Evolutionary conservation across 2,113 vertebrate species (phyloP), one percentile per base, ranked within the genome.

Genomic region (Hemibates koningsi): DNA sequence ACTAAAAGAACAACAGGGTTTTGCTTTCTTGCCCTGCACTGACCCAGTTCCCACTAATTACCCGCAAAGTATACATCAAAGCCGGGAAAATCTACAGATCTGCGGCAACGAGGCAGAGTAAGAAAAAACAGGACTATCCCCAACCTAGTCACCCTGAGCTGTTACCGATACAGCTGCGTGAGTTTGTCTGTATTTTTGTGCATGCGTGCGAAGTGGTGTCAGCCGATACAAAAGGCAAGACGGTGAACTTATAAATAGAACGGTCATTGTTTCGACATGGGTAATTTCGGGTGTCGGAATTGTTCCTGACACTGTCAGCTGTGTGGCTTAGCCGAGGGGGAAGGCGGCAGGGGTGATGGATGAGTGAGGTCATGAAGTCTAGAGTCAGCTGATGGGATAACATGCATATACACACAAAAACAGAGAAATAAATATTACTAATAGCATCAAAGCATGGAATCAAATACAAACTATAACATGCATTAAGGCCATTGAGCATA

Each of bases 31-130:
- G 93, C 92, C 95, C 94, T 85, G 81, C n/a, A 81, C 89, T 96
- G 96, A 96, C 95, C 96, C 90, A 96, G 93, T 95, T 96, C 94
- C 93, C 61, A 73, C 91, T 96, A 96, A 97, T 96, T 95, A 96
- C 92, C 91, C 73, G 19, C 90, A 96, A 95, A 96, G 93, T 95
- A 93, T 82, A 96, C 93, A 95, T 96, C 94, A 96, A 96, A 97
- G 96, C 43, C 2, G 9, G 29, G 84, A 16, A 88, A 88, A 89
- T 83, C 88, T 84, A 84, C 86, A 89, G 90, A 92, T 92, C 91
- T 91, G 89, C 41, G 9, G 79, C 78, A 34, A 83, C 14, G 21
- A 88, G 89, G 85, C 92, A 52, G 91, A 21, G 52, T 89, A 92
- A 91, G 86, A 73, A 87, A 93, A 92, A 89, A 86, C 88, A 91